phyloP scores from a whole-genome alignment of 2,888 invertebrate genomes.

The Hirtodrosophila confusa region DNA sequence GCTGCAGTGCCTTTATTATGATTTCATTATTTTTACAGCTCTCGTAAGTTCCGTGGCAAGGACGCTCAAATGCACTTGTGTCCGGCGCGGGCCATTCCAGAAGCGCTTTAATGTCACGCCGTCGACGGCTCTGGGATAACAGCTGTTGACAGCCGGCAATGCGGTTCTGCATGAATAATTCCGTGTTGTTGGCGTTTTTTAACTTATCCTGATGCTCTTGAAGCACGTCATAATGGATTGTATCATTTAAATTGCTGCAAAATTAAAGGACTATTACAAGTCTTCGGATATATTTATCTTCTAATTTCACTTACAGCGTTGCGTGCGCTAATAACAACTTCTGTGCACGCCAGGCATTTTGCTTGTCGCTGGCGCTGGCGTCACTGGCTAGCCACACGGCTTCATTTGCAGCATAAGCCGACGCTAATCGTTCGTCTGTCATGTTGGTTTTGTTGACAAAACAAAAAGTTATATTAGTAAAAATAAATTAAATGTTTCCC shows the following conservation, averaged over 20 bases:
- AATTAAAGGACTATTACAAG: too few relatives aligned
- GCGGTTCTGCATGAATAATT: slow-evolving; percentile 27
- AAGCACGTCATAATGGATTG: slow-evolving; percentile 3
- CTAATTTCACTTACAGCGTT: slow-evolving; percentile 34
- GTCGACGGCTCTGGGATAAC: slow-evolving; percentile 19
- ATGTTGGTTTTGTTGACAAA: slow-evolving; percentile 4
- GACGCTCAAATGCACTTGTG: slow-evolving; percentile 16
- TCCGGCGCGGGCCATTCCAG: slow-evolving; percentile 1
- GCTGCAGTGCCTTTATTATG: not conserved
- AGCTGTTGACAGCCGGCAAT: slow-evolving; percentile 29
- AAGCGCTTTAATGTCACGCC: not conserved
- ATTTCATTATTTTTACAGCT: slow-evolving; percentile 42
- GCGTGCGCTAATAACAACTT: slow-evolving; percentile 52
- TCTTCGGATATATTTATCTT: not conserved
- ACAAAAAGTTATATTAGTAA: too few relatives aligned
- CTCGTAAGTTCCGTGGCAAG: slow-evolving; percentile 49
- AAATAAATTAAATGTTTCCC: slow-evolving; percentile 12
- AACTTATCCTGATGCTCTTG: slow-evolving; percentile 49
- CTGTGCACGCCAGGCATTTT: slow-evolving; percentile 66
- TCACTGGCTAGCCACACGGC: slow-evolving; percentile 11
- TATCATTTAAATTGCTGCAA: slow-evolving; percentile 31
- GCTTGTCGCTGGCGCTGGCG: slow-evolving; percentile 15
- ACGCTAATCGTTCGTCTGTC: slow-evolving; percentile 12
- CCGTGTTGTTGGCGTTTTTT: not conserved
- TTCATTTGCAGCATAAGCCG: slow-evolving; percentile 33